Evolutionary conservation across 2,797 vertebrate genomes (phyloP).

Genomic region (Podarcis siculus): DNA sequence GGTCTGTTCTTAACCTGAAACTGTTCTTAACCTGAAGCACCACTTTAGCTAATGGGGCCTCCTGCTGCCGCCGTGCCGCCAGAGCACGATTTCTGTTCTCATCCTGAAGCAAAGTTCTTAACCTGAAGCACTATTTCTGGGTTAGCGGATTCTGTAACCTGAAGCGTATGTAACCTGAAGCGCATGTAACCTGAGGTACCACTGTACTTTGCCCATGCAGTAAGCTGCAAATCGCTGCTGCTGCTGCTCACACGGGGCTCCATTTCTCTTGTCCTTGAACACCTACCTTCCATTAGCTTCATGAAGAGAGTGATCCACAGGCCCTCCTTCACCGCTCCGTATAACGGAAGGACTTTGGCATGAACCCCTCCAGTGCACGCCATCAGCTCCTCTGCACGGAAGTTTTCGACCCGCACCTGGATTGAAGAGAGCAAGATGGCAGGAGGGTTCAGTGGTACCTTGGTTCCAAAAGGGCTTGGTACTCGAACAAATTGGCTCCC

Average conservation of each 20-base stretch:
- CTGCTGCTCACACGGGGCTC: not conserved
- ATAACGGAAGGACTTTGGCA: conserved; percentile 89
- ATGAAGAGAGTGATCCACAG: conserved; percentile 90
- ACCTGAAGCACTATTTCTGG: too few relatives aligned
- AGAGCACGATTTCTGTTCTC: too few relatives aligned
- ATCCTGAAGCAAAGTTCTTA: too few relatives aligned
- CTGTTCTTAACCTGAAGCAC: too few relatives aligned
- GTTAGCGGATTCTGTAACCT: too few relatives aligned
- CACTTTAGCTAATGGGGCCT: too few relatives aligned
- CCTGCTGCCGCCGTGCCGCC: too few relatives aligned
- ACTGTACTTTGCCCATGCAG: not conserved
- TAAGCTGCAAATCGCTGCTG: not conserved
- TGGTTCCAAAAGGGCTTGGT: too few relatives aligned
- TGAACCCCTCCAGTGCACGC: conserved; percentile 88
- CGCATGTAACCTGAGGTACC: too few relatives aligned
- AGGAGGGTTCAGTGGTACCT: not conserved
- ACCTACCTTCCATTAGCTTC: conserved; percentile 90
- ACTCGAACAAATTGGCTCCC: too few relatives aligned
- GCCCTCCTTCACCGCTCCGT: conserved; percentile 93
- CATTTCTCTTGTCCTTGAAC: not conserved
- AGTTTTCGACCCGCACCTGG: conserved; percentile 88
- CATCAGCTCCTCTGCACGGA: conserved; percentile 91
- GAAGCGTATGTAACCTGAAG: too few relatives aligned
- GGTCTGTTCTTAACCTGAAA: too few relatives aligned
- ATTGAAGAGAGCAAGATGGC: not conserved